Percentiles rank a stretch among this genome's conserved stretches.
Evolutionary conservation across 2,888 invertebrate genomes (phyloP).

Genomic region (Rhyacophila evoluta): DNA sequence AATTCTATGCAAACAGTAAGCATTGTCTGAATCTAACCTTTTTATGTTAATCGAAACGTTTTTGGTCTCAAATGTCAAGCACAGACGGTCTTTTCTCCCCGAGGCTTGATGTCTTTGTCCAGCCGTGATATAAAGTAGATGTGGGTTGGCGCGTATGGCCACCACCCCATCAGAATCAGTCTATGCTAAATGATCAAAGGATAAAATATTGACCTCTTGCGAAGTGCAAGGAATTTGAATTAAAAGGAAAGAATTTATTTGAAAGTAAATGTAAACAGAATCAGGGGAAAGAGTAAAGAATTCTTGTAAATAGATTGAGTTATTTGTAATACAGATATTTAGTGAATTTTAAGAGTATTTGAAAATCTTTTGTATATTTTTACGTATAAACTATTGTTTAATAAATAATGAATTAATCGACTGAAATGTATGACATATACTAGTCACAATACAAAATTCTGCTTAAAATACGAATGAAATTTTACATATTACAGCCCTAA

Average conservation of each 20-base stretch:
- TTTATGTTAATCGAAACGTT: neutral
- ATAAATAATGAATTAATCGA: too few relatives aligned
- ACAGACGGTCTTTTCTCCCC: constrained; percentile 11
- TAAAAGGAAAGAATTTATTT: constrained; percentile 36
- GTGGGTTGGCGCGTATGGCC: neutral
- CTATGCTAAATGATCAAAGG: constrained; percentile 52
- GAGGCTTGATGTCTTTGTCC: constrained; percentile 15
- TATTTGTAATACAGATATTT: neutral
- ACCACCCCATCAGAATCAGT: neutral
- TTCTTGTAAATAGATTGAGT: neutral
- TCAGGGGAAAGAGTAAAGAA: neutral
- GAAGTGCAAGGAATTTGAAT: constrained; percentile 49
- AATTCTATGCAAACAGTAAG: neutral
- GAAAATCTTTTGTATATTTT: too few relatives aligned
- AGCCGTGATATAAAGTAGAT: neutral
- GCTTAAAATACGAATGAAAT: too few relatives aligned
- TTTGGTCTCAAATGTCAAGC: constrained; percentile 33
- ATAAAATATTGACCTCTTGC: constrained; percentile 49
- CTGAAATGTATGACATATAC: too few relatives aligned
- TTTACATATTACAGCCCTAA: too few relatives aligned
- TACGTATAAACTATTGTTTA: too few relatives aligned
- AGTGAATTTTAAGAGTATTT: neutral
- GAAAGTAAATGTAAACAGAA: neutral
- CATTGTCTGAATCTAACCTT: neutral
- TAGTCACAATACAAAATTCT: too few relatives aligned